Conservation (phyloP, 2,888 invertebrate species). For the Minunthozetes semirufus region DNA sequence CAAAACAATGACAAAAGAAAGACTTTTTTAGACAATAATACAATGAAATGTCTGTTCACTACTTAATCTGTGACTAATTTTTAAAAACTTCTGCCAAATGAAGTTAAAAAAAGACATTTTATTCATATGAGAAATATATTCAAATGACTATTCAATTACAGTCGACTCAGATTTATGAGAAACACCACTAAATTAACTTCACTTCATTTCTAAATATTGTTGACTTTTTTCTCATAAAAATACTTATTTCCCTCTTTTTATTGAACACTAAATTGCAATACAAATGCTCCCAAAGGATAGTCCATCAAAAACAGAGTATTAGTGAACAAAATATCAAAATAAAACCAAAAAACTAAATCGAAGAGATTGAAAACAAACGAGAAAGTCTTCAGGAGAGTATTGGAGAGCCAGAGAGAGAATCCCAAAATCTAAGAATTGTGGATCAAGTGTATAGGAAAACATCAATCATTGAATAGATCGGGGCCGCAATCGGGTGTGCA, state of each 20-base stretch:
- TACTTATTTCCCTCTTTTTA: neutral
- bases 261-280: conserved; percentile 17
- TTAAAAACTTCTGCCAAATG: neutral
- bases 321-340: conserved; percentile 2
- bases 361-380: neutral
- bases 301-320: conserved; percentile 17
- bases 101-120: neutral
- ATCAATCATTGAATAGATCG: conserved; percentile 18
- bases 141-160: conserved; percentile 21
- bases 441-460: conserved; percentile 27
- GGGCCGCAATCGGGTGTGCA: conserved; percentile 14
- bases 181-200: neutral
- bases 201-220: neutral
- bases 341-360: neutral
- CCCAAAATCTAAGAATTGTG: neutral
- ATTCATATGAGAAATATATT: neutral
- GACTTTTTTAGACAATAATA: neutral
- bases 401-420: conserved; percentile 27
- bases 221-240: neutral
- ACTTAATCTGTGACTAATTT: conserved; percentile 10
- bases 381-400: conserved; percentile 22
- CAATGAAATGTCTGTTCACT: neutral
- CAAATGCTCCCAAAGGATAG: conserved; percentile 17
- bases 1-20: neutral
- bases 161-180: neutral